phyloP scores from a whole-genome alignment of 2,888 invertebrate species.

The Sinohyriopsis cumingii region DNA sequence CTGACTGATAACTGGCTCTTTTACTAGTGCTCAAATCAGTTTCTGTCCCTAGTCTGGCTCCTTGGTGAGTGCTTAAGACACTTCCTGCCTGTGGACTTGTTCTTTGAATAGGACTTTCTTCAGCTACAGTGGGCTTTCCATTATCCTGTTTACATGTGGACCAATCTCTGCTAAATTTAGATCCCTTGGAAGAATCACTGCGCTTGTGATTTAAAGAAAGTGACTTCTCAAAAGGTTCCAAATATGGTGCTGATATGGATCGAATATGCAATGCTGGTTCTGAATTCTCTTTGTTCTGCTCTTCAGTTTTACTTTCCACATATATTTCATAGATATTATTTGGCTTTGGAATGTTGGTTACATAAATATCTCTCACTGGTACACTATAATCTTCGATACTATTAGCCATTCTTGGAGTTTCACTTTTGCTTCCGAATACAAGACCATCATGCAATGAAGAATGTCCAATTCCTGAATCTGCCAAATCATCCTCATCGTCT shows the following conservation, averaged over 20 bases:
- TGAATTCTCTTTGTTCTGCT: conserved; percentile 15
- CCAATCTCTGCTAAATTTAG: conserved; percentile 42
- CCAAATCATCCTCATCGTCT: conserved; percentile 26
- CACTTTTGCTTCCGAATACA: no score
- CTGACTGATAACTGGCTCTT: no score
- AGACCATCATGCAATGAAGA: no score
- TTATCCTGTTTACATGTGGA: conserved; percentile 15
- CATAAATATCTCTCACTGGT: conserved; percentile 47
- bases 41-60: no score
- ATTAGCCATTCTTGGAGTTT: conserved; percentile 22
- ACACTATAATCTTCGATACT: conserved; percentile 16
- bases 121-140: conserved; percentile 30
- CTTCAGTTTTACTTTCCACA: conserved; percentile 44
- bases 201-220: conserved; percentile 20
- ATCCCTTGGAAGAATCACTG: conserved; percentile 53
- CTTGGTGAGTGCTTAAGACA: no score
- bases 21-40: no score
- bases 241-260: conserved; percentile 59
- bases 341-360: conserved; percentile 56
- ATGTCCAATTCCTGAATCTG: no score
- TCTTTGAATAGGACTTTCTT: conserved; percentile 35
- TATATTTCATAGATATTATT: conserved; percentile 57
- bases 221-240: conserved; percentile 35
- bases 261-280: conserved; percentile 52
- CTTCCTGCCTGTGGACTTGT: conserved; percentile 7